A percentile compares a stretch with the other conserved stretches of the same genome.
Conservation (phyloP, 2,797 vertebrate species). For the Poeciliopsis paucimaculata region DNA sequence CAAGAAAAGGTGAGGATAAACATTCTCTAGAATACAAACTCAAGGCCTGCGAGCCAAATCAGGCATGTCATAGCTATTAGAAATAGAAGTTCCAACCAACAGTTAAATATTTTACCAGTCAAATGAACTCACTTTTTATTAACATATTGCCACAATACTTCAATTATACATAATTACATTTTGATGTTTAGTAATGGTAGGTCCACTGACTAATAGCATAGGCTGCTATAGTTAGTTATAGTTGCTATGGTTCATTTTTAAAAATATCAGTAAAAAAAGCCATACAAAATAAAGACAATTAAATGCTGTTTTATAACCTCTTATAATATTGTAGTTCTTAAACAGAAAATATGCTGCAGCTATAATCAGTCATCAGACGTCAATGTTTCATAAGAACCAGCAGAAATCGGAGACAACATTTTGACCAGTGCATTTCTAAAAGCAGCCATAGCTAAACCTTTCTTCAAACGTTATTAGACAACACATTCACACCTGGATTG, state of each 20-base stretch:
- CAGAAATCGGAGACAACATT: not conserved
- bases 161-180: not conserved
- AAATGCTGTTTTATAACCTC: not conserved
- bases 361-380: not conserved
- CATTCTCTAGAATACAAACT: not conserved
- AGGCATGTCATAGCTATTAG: no score
- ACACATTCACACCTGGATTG: no score
- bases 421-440: not conserved
- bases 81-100: no score
- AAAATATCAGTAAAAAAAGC: not conserved
- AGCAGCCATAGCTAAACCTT: not conserved
- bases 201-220: not conserved
- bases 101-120: no score
- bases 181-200: not conserved
- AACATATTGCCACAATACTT: no score
- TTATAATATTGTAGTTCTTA: not conserved
- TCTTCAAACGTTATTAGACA: not conserved
- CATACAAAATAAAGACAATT: not conserved
- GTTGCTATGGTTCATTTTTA: not conserved
- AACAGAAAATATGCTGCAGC: not conserved
- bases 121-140: no score
- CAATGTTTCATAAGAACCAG: not conserved
- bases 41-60: not conserved
- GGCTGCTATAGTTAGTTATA: not conserved
- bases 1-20: not conserved